A percentile compares a stretch with the other conserved stretches of the same genome.
phyloP scores from a whole-genome alignment of 1,140 invertebrate genomes.

The Ruditapes philippinarum region DNA sequence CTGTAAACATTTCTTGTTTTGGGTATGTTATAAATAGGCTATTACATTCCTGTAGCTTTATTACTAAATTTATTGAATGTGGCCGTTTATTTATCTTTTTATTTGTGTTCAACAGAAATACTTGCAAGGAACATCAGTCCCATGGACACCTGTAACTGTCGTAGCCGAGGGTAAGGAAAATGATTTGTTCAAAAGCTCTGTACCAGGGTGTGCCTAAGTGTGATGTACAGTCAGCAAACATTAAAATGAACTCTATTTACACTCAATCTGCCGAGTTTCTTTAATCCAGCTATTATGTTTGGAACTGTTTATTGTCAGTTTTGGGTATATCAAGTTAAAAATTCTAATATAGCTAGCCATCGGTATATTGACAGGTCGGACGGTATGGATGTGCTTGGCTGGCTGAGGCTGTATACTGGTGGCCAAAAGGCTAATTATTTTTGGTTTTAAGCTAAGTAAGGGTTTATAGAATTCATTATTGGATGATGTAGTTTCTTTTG shows the following conservation, averaged over 20 bases:
- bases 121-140: neutral
- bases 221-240: no score
- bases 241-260: no score
- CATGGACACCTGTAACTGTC: constrained; percentile 11
- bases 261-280: no score
- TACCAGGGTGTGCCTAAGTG: constrained; percentile 9
- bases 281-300: no score
- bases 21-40: neutral
- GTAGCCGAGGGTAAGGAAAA: constrained; percentile 11
- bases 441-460: no score
- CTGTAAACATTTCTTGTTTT: neutral
- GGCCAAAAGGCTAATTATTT: no score
- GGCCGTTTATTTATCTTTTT: neutral
- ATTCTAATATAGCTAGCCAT: no score
- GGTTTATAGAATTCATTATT: no score
- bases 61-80: neutral
- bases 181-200: neutral
- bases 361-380: no score
- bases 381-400: no score
- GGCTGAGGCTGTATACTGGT: no score
- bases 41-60: neutral
- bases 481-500: no score
- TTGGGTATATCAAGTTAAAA: neutral
- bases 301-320: neutral
- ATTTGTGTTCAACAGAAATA: constrained; percentile 56